Percentiles rank a stretch among this genome's conserved stretches.
These are phyloP conservation scores for Lingula anatina DNA, from an alignment of 2,888 invertebrate genomes.

Conservation along the genomic window DNA sequence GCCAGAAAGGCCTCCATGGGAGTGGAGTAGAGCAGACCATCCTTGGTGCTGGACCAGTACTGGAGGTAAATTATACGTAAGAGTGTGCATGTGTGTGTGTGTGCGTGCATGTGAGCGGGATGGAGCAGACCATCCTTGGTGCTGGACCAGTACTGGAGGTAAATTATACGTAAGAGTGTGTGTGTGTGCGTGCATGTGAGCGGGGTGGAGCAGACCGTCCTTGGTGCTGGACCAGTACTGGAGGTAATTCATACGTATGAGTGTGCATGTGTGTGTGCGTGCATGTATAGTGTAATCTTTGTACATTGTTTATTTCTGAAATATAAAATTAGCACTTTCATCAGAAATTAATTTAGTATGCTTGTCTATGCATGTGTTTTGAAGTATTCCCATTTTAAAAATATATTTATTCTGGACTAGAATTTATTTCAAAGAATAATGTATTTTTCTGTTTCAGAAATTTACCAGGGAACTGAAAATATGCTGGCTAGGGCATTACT, in stretches of 20 bases:
- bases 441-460: too few relatives aligned
- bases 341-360: too few relatives aligned
- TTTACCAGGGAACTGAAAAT: too few relatives aligned
- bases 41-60: constrained; percentile 88
- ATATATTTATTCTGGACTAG: too few relatives aligned
- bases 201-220: constrained; percentile 93
- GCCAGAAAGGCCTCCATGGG: constrained; percentile 78
- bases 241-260: constrained; percentile 58
- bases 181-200: constrained; percentile 64
- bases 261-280: constrained; percentile 7
- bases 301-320: too few relatives aligned
- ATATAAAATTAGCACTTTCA: too few relatives aligned
- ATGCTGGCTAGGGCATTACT: too few relatives aligned
- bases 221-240: constrained; percentile 91
- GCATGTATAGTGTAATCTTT: too few relatives aligned
- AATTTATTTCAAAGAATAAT: too few relatives aligned
- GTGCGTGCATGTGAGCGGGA: constrained; percentile 76
- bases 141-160: constrained; percentile 91
- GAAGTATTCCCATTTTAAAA: too few relatives aligned
- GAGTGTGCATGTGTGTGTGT: constrained; percentile 6
- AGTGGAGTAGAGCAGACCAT: constrained; percentile 97
- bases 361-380: too few relatives aligned
- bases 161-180: constrained; percentile 16
- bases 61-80: constrained; percentile 61
- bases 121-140: constrained; percentile 91